Evolutionary conservation across 1,140 invertebrate genomes (phyloP).

Genomic region (Tachypleus tridentatus): DNA sequence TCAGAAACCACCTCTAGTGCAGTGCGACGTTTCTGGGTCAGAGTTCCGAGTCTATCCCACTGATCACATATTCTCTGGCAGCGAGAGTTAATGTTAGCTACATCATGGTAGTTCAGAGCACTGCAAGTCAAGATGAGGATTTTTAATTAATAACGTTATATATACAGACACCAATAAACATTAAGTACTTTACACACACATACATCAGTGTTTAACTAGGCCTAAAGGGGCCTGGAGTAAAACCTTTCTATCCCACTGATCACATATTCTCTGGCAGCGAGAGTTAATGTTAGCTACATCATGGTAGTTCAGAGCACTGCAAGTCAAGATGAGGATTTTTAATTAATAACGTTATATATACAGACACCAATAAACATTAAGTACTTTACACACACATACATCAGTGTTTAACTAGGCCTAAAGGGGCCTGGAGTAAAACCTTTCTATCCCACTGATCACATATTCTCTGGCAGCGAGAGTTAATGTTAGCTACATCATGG

Average conservation of each 20-base stretch:
- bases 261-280: constrained; percentile 82
- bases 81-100: constrained; percentile 79
- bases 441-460: constrained; percentile 59
- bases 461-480: constrained; percentile 89
- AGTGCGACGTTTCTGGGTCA: constrained; percentile 80
- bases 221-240: too few relatives aligned
- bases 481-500: constrained; percentile 88
- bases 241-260: constrained; percentile 51
- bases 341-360: too few relatives aligned
- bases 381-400: too few relatives aligned
- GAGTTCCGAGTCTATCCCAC: constrained; percentile 73
- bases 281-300: constrained; percentile 87
- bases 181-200: too few relatives aligned
- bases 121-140: constrained; percentile 38
- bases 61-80: constrained; percentile 78
- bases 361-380: too few relatives aligned
- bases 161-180: too few relatives aligned
- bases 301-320: constrained; percentile 88
- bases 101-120: constrained; percentile 93
- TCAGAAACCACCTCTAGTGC: constrained; percentile 53
- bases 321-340: constrained; percentile 19
- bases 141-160: too few relatives aligned
- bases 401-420: too few relatives aligned
- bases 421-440: too few relatives aligned
- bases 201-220: too few relatives aligned